Base-by-base conservation (phyloP, 2,113 vertebrate species). In the Osmerus mordax region DNA sequence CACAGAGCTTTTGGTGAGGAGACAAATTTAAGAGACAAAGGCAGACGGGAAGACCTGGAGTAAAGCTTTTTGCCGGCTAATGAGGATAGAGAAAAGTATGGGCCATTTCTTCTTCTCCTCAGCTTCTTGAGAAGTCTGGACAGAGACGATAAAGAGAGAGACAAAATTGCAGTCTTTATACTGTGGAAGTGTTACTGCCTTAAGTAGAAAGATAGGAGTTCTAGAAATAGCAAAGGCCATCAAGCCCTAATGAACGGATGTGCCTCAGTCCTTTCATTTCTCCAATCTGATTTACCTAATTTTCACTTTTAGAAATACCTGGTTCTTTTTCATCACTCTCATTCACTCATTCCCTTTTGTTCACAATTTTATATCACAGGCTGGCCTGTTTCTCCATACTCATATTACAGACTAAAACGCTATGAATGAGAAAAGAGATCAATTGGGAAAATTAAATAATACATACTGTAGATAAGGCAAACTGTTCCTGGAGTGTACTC, bases 21-120 rank as follows among this genome's bases (percentile, higher is more conserved):
- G 86, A 84, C 72, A 83, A 80, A 88, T 90, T 90, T 87, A 88
- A 77, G 74, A 84, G 88, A 86, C 81, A 87, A 84, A 82, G 76
- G 51, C 68, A 78, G 79, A 66, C 18, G 71, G 72, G 72, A 74
- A 78, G 77, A 68, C 75, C 8, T 5, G 32, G 32, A 72, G 62
- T 32, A 29, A 58, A 53, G 21, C 59, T 78, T 55, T 82, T 77
- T 80, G 75, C 73, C 18, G 16, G 58, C 14, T 90, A 91, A 91
- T 89, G 84, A 89, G 81, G 71, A 80, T 83, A 77, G 82, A 79
- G n/a, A 53, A 78, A 79, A 78, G 83, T 75, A 80, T 77, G 58
- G 75, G 81, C 68, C 75, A 65, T 76, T 87, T 84, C 78, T 81
- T 80, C 69, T 71, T 56, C 53, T 65, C 72, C 75, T 75, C 58